phyloP scores from a whole-genome alignment of 2,888 invertebrate genomes.

The Mesorhabditis sp. region DNA sequence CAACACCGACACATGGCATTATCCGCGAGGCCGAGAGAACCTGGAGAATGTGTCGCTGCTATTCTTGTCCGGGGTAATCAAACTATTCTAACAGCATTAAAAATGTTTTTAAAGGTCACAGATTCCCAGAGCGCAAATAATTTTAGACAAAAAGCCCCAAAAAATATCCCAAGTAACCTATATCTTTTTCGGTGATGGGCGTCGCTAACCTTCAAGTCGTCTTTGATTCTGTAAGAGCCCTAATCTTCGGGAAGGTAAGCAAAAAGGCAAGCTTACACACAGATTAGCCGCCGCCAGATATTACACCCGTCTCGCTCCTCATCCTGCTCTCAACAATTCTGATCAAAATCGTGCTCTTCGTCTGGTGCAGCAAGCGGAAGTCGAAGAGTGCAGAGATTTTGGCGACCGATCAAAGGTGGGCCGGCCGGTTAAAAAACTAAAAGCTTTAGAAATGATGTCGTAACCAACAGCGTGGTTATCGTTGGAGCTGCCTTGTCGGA shows the following conservation, averaged over 20 bases:
- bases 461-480: constrained; percentile 60
- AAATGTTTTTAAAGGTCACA: neutral
- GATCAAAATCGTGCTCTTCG: constrained; percentile 23
- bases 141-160: no score
- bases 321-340: constrained; percentile 24
- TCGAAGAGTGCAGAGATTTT: constrained; percentile 8
- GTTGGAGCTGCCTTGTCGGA: constrained; percentile 57
- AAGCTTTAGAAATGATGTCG: constrained; percentile 58
- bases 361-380: constrained; percentile 20
- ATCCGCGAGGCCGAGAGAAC: constrained; percentile 20
- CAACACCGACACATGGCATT: constrained; percentile 19
- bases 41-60: constrained; percentile 19
- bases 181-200: constrained; percentile 15
- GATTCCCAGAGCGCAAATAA: no score
- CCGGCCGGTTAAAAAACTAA: neutral
- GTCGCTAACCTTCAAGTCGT: constrained; percentile 22
- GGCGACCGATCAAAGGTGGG: neutral
- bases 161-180: no score
- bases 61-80: constrained; percentile 15
- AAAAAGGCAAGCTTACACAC: neutral
- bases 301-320: constrained; percentile 15
- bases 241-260: constrained; percentile 13
- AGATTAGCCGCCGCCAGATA: constrained; percentile 13
- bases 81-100: neutral
- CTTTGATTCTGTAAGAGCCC: constrained; percentile 14